phyloP scores from a whole-genome alignment of 1,140 invertebrate genomes.

The Panulirus ornatus region DNA sequence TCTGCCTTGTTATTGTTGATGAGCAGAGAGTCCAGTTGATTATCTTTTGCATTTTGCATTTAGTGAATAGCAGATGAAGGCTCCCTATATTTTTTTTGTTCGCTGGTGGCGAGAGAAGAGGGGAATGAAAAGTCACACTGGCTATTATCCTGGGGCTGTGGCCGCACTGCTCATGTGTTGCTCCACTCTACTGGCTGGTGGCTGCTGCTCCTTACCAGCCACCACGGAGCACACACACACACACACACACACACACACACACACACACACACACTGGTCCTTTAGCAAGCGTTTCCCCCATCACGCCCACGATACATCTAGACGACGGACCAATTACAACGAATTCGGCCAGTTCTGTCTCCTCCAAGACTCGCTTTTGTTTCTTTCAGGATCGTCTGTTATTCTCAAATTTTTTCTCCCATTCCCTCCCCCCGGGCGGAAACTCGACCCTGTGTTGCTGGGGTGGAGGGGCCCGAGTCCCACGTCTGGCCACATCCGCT shows the following conservation, averaged over 20 bases:
- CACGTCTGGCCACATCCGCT: background rate
- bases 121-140: no score
- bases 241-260: background rate
- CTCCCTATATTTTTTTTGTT: background rate
- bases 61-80: no score
- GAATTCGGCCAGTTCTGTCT: slow-evolving; percentile 36
- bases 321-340: background rate
- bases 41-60: no score
- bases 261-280: background rate
- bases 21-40: no score
- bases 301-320: background rate
- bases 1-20: no score
- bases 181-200: background rate
- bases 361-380: slow-evolving; percentile 36
- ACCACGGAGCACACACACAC: no score
- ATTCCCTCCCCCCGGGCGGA: background rate
- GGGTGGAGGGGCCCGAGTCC: background rate
- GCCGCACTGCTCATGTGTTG: background rate
- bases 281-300: no score
- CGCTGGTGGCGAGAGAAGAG: background rate
- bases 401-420: slow-evolving; percentile 40
- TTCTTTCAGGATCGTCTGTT: slow-evolving; percentile 47
- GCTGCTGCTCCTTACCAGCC: background rate
- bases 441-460: background rate
- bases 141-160: no score